Evolutionary conservation across 2,888 invertebrate genomes (phyloP), one percentile per base, ranked within the genome.

Genomic region (Cephus spinipes): DNA sequence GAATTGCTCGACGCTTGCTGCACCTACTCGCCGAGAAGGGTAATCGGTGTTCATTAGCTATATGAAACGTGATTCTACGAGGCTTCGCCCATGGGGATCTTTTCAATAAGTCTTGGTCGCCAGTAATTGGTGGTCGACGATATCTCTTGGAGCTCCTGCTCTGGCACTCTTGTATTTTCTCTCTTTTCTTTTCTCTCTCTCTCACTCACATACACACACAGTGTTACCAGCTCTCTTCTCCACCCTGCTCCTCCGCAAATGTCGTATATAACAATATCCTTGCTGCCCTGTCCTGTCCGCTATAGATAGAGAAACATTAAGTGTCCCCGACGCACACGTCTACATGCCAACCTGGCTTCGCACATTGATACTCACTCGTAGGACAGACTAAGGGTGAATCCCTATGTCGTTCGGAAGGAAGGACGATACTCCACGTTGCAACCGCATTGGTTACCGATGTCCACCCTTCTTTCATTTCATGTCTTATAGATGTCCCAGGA

Each of bases 231-330:
- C 79, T 84, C 83, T 83, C 86, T 83, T 81, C 79, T 81, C 81
- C 84, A 80, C 80, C 79, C 77, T 84, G 82, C 81, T 87, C 84
- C 85, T 83, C 84, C 86, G 86, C 55, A 89, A 89, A 89, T 88
- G 86, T 89, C 91, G 86, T 91, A 90, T 90, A 90, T 91, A 91
- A 90, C 91, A 91, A 91, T 91, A 91, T 90, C 87, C 87, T 85
- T 77, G 82, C 82, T 85, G 85, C 86, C 85, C 81, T 83, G 86
- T 84, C 82, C 88, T 87, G 88, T 86, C 87, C 86, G 83, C 87
- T 88, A 89, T 90, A 90, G 90, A 90, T 90, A 90, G 89, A 90
- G 88, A 88, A 90, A 90, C 89, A 90, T 90, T 90, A 90, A 91
- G 89, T 90, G 88, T 87, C 86, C 83, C 85, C 80, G 84, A 83